Conservation (phyloP, 2,113 vertebrate genomes). For the Phrynosoma blainvillii region DNA sequence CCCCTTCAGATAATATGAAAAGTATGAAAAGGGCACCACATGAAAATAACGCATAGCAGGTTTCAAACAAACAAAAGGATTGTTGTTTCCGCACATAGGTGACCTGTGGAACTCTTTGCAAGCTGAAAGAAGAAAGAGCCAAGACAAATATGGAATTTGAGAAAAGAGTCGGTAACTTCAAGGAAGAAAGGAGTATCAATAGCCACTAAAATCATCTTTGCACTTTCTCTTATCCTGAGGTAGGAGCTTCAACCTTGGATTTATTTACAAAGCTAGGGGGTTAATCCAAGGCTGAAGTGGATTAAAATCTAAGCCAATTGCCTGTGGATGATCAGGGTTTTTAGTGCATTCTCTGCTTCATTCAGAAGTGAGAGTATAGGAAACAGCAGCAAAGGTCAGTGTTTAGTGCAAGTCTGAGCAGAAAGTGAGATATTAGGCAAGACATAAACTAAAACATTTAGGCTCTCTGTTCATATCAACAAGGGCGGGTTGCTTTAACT, state of each 20-base stretch:
- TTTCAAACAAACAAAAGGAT: constrained; percentile 16
- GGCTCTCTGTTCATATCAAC: not conserved
- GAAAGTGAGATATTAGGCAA: not conserved
- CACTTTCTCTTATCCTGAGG: not conserved
- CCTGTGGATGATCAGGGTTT: not conserved
- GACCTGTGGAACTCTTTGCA: constrained; percentile 8
- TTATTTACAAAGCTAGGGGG: not conserved
- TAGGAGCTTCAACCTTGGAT: constrained; percentile 18
- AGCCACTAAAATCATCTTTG: not conserved
- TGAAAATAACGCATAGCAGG: constrained; percentile 30
- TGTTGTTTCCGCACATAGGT: not conserved
- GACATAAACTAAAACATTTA: not conserved
- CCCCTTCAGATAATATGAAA: constrained; percentile 18
- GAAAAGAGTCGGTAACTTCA: not conserved
- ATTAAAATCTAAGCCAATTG: not conserved
- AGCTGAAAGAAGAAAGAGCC: not conserved
- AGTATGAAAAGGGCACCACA: constrained; percentile 19
- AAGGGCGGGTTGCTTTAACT: not conserved
- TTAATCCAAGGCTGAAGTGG: constrained; percentile 2
- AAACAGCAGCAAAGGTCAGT: not conserved
- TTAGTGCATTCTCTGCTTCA: not conserved
- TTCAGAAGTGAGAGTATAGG: not conserved
- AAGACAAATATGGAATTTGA: constrained; percentile 7
- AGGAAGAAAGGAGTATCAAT: not conserved
- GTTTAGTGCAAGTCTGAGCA: not conserved